Evolutionary conservation across 2,888 invertebrate species (phyloP).

Genomic region (Plemyria rubiginata): DNA sequence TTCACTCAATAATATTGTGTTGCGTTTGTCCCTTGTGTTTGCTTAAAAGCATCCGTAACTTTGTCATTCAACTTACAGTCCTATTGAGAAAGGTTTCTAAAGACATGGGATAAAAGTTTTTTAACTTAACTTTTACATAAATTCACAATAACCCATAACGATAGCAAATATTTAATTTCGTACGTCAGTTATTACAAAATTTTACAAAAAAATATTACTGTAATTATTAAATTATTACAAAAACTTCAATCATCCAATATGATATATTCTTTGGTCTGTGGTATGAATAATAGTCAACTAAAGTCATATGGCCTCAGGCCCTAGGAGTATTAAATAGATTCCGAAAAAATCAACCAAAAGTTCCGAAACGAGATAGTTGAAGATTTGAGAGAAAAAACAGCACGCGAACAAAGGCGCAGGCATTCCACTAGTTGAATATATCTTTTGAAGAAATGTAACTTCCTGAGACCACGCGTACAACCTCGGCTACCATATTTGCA

Average conservation of each 20-base stretch:
- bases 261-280: too few species aligned
- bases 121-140: not conserved
- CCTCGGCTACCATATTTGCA: constrained; percentile 66
- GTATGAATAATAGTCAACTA: too few species aligned
- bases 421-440: not conserved
- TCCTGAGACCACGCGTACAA: constrained; percentile 12
- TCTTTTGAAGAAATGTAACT: constrained; percentile 11
- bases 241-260: too few species aligned
- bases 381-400: too few species aligned
- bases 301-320: too few species aligned
- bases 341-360: not conserved
- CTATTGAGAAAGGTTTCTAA: constrained; percentile 11
- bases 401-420: not conserved
- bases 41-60: constrained; percentile 43
- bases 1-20: constrained; percentile 38
- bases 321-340: too few species aligned
- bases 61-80: constrained; percentile 32
- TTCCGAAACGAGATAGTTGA: too few species aligned
- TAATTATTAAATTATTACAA: too few species aligned
- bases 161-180: not conserved
- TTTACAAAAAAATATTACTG: too few species aligned
- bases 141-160: not conserved
- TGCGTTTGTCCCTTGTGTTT: constrained; percentile 41
- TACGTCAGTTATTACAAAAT: too few species aligned
- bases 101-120: constrained; percentile 6